Percentiles rank a stretch among this genome's conserved stretches.
Evolutionary conservation across 2,113 vertebrate genomes (phyloP).

Genomic region (Athene cunicularia): DNA sequence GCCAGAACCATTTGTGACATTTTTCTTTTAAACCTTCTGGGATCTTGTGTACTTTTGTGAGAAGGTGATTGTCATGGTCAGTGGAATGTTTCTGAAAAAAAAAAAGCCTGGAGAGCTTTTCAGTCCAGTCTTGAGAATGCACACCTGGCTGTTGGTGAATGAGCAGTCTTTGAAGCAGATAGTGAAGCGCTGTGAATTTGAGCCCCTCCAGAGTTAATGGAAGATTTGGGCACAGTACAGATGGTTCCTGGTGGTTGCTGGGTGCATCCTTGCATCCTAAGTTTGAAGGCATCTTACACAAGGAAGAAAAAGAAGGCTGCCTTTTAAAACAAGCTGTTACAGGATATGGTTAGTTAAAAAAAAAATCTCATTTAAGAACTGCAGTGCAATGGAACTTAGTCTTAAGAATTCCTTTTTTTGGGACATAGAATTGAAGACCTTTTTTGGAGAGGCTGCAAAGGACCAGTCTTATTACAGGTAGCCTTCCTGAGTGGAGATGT

Average conservation of each 20-base stretch:
- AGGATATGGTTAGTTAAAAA: neutral
- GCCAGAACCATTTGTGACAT: neutral
- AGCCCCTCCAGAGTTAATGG: neutral
- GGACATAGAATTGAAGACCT: neutral
- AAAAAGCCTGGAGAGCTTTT: neutral
- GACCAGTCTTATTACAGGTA: neutral
- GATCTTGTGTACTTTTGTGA: neutral
- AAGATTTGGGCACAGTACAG: fast-evolving
- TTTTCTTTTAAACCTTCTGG: neutral
- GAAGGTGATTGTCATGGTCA: neutral
- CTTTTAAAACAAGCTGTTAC: neutral
- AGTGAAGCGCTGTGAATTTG: fast-evolving
- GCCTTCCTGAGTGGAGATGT: neutral
- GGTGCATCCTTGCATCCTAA: neutral
- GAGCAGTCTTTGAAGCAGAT: neutral
- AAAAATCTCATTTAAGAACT: neutral
- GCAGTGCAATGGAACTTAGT: neutral
- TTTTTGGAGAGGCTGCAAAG: neutral
- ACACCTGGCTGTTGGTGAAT: neutral
- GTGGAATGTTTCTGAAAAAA: neutral
- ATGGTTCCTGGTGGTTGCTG: fast-evolving
- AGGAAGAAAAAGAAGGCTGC: neutral
- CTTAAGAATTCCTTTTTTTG: neutral
- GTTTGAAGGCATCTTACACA: neutral
- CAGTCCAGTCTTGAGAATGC: neutral